phyloP scores from a whole-genome alignment of 2,888 invertebrate species.

The Helleia helle region DNA sequence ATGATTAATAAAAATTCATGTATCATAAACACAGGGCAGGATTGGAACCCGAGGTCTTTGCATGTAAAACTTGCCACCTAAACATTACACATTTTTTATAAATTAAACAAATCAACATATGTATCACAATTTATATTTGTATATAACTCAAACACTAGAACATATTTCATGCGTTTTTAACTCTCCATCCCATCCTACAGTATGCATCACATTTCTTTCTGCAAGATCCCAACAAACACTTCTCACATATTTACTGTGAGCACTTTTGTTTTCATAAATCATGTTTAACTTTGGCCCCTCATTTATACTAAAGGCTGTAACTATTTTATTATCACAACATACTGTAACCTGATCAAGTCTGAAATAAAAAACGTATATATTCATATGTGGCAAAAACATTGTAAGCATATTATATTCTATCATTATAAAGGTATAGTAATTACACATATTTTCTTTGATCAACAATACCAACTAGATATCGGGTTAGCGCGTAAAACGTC shows the following conservation, averaged over 20 bases:
- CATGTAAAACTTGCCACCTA: too few species aligned
- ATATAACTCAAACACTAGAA: neutral
- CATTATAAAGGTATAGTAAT: too few species aligned
- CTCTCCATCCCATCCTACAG: slow-evolving; percentile 74
- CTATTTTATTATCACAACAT: slow-evolving; percentile 59
- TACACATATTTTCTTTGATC: too few species aligned
- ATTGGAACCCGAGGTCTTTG: too few species aligned
- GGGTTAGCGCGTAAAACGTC: too few species aligned
- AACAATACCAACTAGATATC: too few species aligned
- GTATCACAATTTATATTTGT: neutral
- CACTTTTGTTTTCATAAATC: slow-evolving; percentile 43
- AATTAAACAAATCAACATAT: neutral
- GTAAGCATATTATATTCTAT: too few species aligned
- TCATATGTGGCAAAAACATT: neutral
- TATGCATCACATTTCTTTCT: slow-evolving; percentile 46
- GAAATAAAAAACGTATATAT: slow-evolving; percentile 15
- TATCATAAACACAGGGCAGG: too few species aligned
- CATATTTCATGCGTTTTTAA: slow-evolving; percentile 45
- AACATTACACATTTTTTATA: too few species aligned
- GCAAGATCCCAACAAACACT: slow-evolving; percentile 67
- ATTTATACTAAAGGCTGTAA: slow-evolving; percentile 44
- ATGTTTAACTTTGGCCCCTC: slow-evolving; percentile 30
- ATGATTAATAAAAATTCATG: too few species aligned
- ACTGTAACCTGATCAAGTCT: slow-evolving; percentile 50
- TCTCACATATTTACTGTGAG: slow-evolving; percentile 63